Percentiles rank a stretch among this genome's conserved stretches.
phyloP scores from a whole-genome alignment of 2,797 vertebrate species.

The Macroramphosus scolopax region DNA sequence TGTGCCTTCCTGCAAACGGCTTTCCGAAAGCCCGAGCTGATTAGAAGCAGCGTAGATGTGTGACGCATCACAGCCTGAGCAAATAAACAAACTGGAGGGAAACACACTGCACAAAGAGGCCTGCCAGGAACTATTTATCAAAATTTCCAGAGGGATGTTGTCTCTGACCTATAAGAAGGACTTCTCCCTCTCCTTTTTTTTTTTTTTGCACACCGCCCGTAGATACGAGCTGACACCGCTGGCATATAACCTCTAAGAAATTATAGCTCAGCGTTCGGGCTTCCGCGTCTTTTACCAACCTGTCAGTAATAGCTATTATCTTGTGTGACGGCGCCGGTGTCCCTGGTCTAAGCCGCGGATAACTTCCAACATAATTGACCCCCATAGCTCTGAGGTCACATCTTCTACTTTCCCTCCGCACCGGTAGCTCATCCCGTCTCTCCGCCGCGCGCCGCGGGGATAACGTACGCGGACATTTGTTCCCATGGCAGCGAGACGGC shows the following conservation, averaged over 20 bases:
- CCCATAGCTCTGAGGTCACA: slow-evolving; percentile 54
- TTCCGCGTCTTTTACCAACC: slow-evolving; percentile 54
- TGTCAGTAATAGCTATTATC: slow-evolving; percentile 65
- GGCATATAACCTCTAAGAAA: slow-evolving; percentile 53
- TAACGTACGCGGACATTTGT: slow-evolving; percentile 56
- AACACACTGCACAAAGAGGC: slow-evolving; percentile 37
- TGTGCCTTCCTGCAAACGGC: too few relatives aligned
- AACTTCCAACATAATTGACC: slow-evolving; percentile 67
- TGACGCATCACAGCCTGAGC: slow-evolving; percentile 47
- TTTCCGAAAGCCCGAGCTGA: slow-evolving; percentile 45
- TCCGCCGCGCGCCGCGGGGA: not conserved
- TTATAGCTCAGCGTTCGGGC: slow-evolving; percentile 45
- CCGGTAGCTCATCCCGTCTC: slow-evolving; percentile 32
- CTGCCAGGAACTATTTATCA: slow-evolving; percentile 63
- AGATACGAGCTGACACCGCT: slow-evolving; percentile 52
- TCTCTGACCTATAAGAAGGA: slow-evolving; percentile 57
- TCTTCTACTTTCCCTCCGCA: slow-evolving; percentile 39
- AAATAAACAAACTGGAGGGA: slow-evolving; percentile 63
- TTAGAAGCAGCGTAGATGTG: slow-evolving; percentile 45
- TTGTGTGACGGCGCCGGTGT: slow-evolving; percentile 46
- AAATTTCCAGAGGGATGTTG: slow-evolving; percentile 38
- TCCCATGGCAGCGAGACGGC: slow-evolving; percentile 57
- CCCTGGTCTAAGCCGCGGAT: slow-evolving; percentile 51
- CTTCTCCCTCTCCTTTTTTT: slow-evolving; percentile 3
- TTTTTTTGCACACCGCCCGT: slow-evolving; percentile 19